Percentiles rank a stretch among this genome's conserved stretches.
These are phyloP conservation scores for Morpho deidamia DNA, from an alignment of 2,888 invertebrate genomes.

Conservation along the genomic window DNA sequence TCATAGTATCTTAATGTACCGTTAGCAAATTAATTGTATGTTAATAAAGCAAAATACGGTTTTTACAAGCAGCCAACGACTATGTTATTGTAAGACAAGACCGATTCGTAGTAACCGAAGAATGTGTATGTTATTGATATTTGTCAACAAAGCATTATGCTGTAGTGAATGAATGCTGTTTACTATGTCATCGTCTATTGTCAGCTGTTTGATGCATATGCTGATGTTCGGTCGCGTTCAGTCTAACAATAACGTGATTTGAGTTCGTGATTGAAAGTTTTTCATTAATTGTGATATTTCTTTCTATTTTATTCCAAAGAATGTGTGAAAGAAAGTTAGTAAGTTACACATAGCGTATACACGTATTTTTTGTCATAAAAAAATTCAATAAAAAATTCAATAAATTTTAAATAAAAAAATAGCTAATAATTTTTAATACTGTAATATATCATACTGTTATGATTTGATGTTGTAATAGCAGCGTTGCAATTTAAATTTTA, in stretches of 20 bases:
- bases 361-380: no score
- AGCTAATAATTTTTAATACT: no score
- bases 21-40: no score
- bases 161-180: slow-evolving; percentile 40
- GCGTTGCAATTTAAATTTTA: not conserved
- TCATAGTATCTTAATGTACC: no score
- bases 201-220: slow-evolving; percentile 11
- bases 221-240: slow-evolving; percentile 1
- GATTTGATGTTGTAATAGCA: slow-evolving; percentile 2
- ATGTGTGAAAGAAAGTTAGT: no score
- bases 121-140: slow-evolving; percentile 50
- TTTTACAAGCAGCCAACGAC: not conserved
- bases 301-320: no score
- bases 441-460: no score
- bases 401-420: no score
- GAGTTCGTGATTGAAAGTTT: slow-evolving; percentile 4
- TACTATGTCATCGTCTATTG: slow-evolving; percentile 27
- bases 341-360: no score
- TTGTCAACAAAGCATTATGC: slow-evolving; percentile 55
- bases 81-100: not conserved
- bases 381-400: no score
- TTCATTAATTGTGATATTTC: no score
- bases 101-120: slow-evolving; percentile 32
- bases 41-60: not conserved
- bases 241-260: slow-evolving; percentile 3